Conservation (phyloP, 2,113 vertebrate species). For the Panurus biarmicus region DNA sequence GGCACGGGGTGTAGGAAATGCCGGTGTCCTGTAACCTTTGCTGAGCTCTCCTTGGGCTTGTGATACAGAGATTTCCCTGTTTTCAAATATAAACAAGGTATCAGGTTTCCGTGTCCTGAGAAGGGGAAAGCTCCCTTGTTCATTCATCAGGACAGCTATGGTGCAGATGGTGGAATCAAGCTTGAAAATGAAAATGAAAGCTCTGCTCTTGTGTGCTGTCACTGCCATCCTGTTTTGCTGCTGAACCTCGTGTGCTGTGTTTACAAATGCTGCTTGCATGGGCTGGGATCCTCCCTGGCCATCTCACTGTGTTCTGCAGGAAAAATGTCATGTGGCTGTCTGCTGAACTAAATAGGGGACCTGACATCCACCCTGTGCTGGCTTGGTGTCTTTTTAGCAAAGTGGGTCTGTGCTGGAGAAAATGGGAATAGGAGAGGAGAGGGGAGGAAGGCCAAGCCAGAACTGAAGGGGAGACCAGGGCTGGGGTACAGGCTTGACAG, state of each 20-base stretch:
- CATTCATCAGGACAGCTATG: neutral
- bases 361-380: neutral
- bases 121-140: neutral
- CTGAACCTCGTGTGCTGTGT: neutral
- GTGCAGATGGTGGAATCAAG: neutral
- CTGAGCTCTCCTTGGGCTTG: neutral
- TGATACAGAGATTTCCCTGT: neutral
- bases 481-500: neutral
- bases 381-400: neutral
- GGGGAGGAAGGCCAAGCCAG: neutral
- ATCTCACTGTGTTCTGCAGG: neutral
- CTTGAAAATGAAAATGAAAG: neutral
- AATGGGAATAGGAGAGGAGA: neutral
- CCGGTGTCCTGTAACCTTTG: neutral
- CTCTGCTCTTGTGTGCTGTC: neutral
- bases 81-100: neutral
- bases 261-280: neutral
- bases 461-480: neutral
- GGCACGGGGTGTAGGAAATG: neutral
- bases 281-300: neutral
- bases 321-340: fast-evolving
- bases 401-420: fast-evolving
- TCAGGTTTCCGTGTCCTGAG: neutral
- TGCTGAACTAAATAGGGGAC: neutral
- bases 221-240: neutral